Percentiles rank a stretch among this genome's conserved stretches.
Conservation (phyloP, 2,888 invertebrate genomes). For the Spisula subtruncata region DNA sequence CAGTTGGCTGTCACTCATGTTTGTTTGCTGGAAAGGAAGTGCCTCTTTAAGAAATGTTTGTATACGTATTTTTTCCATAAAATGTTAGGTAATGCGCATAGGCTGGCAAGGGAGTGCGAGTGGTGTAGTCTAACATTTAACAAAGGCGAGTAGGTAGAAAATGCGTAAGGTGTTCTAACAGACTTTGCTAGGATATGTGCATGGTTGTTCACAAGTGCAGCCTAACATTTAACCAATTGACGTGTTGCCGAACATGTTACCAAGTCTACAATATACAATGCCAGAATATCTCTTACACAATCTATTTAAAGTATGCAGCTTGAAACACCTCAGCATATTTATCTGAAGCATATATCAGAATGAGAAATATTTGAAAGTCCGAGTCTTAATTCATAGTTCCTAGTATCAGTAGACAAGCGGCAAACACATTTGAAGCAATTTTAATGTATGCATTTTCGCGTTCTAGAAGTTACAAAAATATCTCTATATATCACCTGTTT, state of each 20-base stretch:
- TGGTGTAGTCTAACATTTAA: no score
- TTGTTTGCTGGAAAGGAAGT: no score
- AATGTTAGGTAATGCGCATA: no score
- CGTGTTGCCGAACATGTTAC: background rate
- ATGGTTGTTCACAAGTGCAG: no score
- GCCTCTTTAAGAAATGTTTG: no score
- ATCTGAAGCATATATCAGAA: background rate
- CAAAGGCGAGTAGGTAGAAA: no score
- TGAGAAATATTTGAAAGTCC: background rate
- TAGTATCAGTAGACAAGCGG: background rate
- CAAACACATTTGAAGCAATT: background rate
- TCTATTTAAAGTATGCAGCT: background rate
- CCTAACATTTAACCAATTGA: background rate
- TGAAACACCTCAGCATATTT: slow-evolving; percentile 1
- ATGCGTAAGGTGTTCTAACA: no score
- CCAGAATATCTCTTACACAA: background rate
- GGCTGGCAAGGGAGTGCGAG: no score
- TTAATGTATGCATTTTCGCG: background rate
- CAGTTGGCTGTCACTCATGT: no score
- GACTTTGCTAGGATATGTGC: background rate
- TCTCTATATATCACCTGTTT: background rate
- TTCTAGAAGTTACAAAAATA: background rate
- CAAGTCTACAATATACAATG: slow-evolving; percentile 1
- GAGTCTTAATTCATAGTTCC: no score
- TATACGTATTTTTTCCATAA: no score